Base-by-base conservation (phyloP, 1,140 invertebrate genomes). In the Pseudomyrmex concolor region DNA sequence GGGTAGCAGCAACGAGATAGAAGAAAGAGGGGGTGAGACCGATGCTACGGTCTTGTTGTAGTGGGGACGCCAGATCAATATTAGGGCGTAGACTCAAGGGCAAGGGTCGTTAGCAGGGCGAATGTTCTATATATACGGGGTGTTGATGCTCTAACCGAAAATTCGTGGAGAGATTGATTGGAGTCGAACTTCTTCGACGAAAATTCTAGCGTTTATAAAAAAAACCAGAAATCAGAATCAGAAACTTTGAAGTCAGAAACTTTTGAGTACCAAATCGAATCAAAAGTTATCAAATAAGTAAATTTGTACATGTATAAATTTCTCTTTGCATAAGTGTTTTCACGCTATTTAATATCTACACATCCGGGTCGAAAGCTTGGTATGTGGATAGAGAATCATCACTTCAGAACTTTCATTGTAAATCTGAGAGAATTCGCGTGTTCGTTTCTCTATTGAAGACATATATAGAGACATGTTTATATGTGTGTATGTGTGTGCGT, bases 81-180 rank as follows among this genome's bases (percentile, higher is more conserved):
- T 92, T 92, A 91, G 91, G 92, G 92, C 89, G 90, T 91, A 89
- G 90, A 92, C 91, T 91, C 90, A 92, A 92, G 91, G 91, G 90
- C 91, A 91, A 92, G 91, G 91, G 87, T 86, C 86, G 72, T 57
- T 45, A 54, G 7, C 54, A 9, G 22, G 51, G 17, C n/a, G 55
- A 70, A 54, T 8, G 15, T 34, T 34, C 34, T 34, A 34, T 34
- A 34, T 54, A 25, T 25, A 54, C 13, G 15, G 64, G 76, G 64
- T 78, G 55, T 48, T n/a, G 15, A 19, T 68, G 34, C 54, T 59
- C 4, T 7, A 48, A 50, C 12, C 15, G 15, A 3, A 54, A 13
- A 50, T 50, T 25, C 19, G n/a, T 62, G 15, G 9, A 68, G 50
- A 5, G 67, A 67, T 77, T 43, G 9, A 13, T 34, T 8, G 17